phyloP scores from a whole-genome alignment of 2,888 invertebrate genomes.

The Dicyrtomina minuta region DNA sequence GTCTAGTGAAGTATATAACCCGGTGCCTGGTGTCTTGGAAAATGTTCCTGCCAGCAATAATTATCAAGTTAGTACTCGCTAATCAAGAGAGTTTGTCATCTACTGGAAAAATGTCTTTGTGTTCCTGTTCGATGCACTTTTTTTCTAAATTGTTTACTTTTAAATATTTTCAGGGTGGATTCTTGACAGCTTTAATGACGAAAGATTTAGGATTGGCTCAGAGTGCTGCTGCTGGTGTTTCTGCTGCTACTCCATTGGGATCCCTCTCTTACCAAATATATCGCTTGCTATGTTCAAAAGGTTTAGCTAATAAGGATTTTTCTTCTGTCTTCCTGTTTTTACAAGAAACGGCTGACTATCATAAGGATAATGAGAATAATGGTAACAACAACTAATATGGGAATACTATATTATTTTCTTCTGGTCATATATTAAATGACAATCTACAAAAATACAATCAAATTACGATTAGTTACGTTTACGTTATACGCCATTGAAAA shows the following conservation, averaged over 20 bases:
- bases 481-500: too few species aligned
- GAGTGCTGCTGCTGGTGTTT: slow-evolving; percentile 75
- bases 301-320: slow-evolving; percentile 87
- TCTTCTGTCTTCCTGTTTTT: slow-evolving; percentile 84
- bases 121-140: neutral
- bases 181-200: slow-evolving; percentile 82
- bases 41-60: slow-evolving; percentile 84
- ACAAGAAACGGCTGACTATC: neutral
- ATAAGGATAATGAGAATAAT: too few species aligned
- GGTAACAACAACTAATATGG: too few species aligned
- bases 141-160: neutral
- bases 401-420: neutral
- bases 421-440: slow-evolving; percentile 12
- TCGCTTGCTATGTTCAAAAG: slow-evolving; percentile 73
- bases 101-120: too few species aligned
- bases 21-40: slow-evolving; percentile 81
- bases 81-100: neutral
- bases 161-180: slow-evolving; percentile 67
- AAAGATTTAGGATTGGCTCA: slow-evolving; percentile 94
- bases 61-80: slow-evolving; percentile 64
- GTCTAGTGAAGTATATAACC: slow-evolving; percentile 95
- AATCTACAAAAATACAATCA: slow-evolving; percentile 3
- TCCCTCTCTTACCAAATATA: slow-evolving; percentile 89
- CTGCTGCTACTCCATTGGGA: slow-evolving; percentile 82
- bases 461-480: neutral